Evolutionary conservation across 2,797 vertebrate species (phyloP).

Genomic region (Ataeniobius toweri): DNA sequence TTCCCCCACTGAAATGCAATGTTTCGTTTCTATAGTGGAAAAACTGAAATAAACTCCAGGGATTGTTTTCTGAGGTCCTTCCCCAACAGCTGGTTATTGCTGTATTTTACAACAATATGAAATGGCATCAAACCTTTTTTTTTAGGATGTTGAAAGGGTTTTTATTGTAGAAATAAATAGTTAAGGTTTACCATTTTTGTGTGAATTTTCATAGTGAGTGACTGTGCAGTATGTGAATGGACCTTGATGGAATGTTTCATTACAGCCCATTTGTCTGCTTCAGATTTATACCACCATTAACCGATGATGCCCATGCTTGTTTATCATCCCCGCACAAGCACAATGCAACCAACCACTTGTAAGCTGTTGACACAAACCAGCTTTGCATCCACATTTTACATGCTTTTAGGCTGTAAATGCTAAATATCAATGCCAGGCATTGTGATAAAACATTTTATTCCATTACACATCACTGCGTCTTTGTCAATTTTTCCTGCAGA

Average conservation of each 20-base stretch:
- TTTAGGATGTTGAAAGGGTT: neutral
- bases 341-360: neutral
- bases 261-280: neutral
- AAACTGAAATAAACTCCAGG: too few relatives aligned
- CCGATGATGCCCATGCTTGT: neutral
- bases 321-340: neutral
- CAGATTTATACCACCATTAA: slow-evolving; percentile 2
- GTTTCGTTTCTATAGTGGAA: neutral
- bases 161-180: neutral
- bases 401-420: neutral
- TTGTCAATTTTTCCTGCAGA: slow-evolving; percentile 52
- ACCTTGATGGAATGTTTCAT: neutral
- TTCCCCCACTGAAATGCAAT: neutral
- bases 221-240: neutral
- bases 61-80: too few relatives aligned
- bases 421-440: neutral
- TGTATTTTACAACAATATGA: neutral
- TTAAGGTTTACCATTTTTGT: too few relatives aligned
- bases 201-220: neutral
- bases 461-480: neutral
- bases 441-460: neutral
- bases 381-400: neutral
- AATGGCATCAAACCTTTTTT: too few relatives aligned
- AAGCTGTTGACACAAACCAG: neutral
- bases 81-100: neutral